Conservation (phyloP, 2,113 vertebrate species). For the Quiscalus mexicanus region DNA sequence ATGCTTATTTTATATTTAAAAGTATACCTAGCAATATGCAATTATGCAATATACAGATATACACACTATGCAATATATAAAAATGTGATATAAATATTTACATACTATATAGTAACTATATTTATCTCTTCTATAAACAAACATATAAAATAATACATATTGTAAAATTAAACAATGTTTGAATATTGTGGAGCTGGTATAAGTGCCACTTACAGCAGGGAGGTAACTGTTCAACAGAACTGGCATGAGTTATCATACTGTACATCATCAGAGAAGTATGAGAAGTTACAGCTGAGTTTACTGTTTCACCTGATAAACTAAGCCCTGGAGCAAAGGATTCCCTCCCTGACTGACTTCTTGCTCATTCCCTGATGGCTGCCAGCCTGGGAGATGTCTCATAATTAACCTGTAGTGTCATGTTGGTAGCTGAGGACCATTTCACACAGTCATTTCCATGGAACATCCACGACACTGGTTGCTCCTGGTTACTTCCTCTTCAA, state of each 20-base stretch:
- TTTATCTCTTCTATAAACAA: neutral
- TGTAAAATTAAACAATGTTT: neutral
- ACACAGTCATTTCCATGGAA: neutral
- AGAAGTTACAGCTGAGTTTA: neutral
- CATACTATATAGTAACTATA: neutral
- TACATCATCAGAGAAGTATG: neutral
- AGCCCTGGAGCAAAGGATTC: neutral
- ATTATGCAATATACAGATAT: neutral
- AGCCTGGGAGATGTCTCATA: neutral
- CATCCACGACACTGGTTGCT: accelerated
- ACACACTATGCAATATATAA: neutral
- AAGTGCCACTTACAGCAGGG: neutral
- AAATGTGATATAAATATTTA: neutral
- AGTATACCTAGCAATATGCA: neutral
- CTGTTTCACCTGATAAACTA: neutral
- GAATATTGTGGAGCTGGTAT: neutral
- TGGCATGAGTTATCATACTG: neutral
- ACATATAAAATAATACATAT: neutral
- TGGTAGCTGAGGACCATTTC: neutral
- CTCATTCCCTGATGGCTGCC: neutral
- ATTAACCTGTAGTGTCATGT: neutral
- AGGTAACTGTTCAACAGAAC: neutral
- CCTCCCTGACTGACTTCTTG: neutral
- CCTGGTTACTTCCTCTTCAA: neutral
- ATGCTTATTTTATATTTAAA: neutral